Evolutionary conservation across 1,140 invertebrate species (phyloP).

Genomic region (Saccostrea glomerata): DNA sequence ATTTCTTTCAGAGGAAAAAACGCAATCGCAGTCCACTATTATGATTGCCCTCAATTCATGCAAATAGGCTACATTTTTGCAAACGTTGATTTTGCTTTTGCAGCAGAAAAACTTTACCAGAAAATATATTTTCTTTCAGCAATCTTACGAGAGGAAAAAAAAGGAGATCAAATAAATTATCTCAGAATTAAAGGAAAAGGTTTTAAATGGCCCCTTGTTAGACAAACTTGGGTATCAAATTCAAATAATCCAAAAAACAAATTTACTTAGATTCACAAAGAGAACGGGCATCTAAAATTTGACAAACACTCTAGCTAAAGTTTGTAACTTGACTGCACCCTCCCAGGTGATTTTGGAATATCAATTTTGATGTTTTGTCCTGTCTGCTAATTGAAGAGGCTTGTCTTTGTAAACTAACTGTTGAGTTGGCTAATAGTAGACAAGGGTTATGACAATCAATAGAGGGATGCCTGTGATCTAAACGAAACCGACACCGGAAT

Average conservation of each 20-base stretch:
- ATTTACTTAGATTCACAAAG: conserved; percentile 38
- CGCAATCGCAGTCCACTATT: background rate
- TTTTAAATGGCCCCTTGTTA: conserved; percentile 14
- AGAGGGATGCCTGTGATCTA: conserved; percentile 21
- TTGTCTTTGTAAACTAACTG: conserved; percentile 31
- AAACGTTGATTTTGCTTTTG: background rate
- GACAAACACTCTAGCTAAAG: conserved; percentile 33
- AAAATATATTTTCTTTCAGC: background rate
- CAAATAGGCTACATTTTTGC: background rate
- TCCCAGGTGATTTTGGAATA: conserved; percentile 35
- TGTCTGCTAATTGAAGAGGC: conserved; percentile 35
- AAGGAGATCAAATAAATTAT: background rate
- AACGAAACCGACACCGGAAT: conserved; percentile 29
- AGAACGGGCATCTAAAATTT: conserved; percentile 20
- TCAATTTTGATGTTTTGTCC: conserved; percentile 34
- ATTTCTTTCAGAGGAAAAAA: background rate
- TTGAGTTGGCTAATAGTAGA: conserved; percentile 31
- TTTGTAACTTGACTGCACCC: conserved; percentile 30
- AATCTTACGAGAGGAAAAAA: background rate
- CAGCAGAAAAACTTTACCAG: background rate
- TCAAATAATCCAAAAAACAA: conserved; percentile 16
- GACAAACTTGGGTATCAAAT: conserved; percentile 28
- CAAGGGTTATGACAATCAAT: conserved; percentile 10
- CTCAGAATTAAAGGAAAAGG: background rate
- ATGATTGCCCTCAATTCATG: background rate